phyloP scores from a whole-genome alignment of 2,113 vertebrate genomes.

The Turdus rufiventris region DNA sequence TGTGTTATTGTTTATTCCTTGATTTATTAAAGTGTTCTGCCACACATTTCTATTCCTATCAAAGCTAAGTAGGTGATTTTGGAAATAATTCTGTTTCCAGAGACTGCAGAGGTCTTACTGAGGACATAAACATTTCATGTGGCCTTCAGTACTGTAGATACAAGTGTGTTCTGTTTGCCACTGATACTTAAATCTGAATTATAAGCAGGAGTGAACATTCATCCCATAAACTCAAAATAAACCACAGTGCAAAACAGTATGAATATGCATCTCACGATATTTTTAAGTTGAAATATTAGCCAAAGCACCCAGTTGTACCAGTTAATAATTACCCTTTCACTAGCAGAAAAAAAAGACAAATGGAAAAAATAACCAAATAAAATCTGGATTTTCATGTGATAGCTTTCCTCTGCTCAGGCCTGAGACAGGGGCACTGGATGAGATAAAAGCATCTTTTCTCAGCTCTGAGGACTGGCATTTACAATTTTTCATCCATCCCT shows the following conservation, averaged over 20 bases:
- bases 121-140: background rate
- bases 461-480: background rate
- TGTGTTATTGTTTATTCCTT: background rate
- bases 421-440: background rate
- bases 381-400: constrained; percentile 12
- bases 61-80: background rate
- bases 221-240: constrained; percentile 16
- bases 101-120: background rate
- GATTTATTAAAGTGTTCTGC: background rate
- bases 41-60: background rate
- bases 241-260: background rate
- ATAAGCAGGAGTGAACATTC: background rate
- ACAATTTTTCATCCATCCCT: background rate
- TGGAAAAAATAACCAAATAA: constrained; percentile 36
- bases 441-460: constrained; percentile 2
- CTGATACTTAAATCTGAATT: constrained; percentile 21
- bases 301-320: constrained; percentile 3
- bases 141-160: background rate
- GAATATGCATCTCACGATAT: background rate
- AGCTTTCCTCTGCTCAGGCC: background rate
- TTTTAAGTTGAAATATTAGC: constrained; percentile 4
- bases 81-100: background rate
- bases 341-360: background rate
- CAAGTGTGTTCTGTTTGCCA: background rate
- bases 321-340: constrained; percentile 49